These are phyloP conservation scores for Poeciliopsis occidentalis DNA, from an alignment of 2,113 vertebrate species.

Conservation along the genomic window DNA sequence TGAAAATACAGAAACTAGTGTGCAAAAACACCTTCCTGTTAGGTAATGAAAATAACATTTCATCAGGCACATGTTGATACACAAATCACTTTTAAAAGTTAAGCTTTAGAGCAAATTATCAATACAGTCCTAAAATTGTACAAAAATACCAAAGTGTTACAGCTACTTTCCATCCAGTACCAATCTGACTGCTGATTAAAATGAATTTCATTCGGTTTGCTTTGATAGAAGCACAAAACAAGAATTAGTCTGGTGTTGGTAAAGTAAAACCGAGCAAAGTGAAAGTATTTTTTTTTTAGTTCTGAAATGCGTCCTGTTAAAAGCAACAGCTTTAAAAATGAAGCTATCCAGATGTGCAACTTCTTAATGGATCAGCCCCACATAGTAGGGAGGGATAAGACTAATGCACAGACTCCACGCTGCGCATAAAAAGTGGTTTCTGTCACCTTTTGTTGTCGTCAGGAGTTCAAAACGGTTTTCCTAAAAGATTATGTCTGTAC, in stretches of 20 bases:
- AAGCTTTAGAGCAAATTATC: constrained; percentile 5
- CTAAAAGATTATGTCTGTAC: background rate
- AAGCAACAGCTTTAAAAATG: background rate
- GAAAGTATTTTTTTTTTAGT: background rate
- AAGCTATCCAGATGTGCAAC: background rate
- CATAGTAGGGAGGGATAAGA: constrained; percentile 21
- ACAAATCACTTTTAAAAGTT: constrained; percentile 9
- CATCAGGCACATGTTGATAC: constrained; percentile 45
- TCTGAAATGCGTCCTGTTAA: constrained; percentile 19
- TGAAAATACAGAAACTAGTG: background rate
- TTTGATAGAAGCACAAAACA: background rate
- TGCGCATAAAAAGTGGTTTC: constrained; percentile 1
- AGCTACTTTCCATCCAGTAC: background rate
- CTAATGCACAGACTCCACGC: background rate
- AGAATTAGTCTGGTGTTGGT: background rate
- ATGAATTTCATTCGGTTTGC: background rate
- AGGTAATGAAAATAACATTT: constrained; percentile 14
- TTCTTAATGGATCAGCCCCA: constrained; percentile 7
- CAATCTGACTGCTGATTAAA: background rate
- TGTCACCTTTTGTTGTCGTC: background rate
- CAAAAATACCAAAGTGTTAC: background rate
- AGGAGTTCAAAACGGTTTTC: background rate
- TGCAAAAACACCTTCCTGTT: background rate
- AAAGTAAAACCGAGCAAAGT: too few relatives aligned
- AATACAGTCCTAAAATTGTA: background rate